Evolutionary conservation across 2,888 invertebrate species (phyloP).

Genomic region (Fragum sueziense): DNA sequence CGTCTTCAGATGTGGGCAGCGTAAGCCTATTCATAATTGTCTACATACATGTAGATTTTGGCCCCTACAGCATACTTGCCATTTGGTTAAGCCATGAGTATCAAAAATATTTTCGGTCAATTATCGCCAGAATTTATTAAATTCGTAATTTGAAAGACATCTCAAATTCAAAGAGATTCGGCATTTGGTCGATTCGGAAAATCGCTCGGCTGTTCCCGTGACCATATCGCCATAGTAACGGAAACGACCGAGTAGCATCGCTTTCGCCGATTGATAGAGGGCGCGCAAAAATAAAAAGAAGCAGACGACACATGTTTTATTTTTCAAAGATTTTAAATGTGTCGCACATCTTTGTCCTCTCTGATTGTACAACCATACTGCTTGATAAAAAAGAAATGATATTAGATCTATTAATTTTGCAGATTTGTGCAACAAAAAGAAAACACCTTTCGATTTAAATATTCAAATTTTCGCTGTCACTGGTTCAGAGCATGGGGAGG

Average conservation of each 20-base stretch:
- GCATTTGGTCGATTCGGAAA: background rate
- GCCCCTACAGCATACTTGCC: no score
- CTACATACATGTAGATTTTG: no score
- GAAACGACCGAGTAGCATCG: no score
- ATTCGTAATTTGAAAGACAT: background rate
- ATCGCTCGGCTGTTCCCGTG: no score
- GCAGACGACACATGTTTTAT: no score
- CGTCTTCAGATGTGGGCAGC: no score
- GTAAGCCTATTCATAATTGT: no score
- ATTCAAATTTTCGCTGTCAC: background rate
- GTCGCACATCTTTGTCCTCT: background rate
- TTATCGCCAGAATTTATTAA: background rate
- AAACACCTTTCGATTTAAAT: background rate
- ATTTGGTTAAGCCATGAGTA: no score
- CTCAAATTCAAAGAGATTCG: background rate
- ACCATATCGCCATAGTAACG: background rate
- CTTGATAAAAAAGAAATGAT: background rate
- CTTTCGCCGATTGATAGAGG: background rate
- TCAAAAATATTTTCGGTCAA: background rate
- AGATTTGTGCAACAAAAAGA: background rate
- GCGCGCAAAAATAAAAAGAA: background rate
- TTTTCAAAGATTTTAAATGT: background rate
- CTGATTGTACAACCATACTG: no score
- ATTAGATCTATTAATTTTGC: background rate
- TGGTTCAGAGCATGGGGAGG: background rate